Percentiles rank a stretch among this genome's conserved stretches.
Conservation (phyloP, 2,888 invertebrate species). For the Pinctada fucata region DNA sequence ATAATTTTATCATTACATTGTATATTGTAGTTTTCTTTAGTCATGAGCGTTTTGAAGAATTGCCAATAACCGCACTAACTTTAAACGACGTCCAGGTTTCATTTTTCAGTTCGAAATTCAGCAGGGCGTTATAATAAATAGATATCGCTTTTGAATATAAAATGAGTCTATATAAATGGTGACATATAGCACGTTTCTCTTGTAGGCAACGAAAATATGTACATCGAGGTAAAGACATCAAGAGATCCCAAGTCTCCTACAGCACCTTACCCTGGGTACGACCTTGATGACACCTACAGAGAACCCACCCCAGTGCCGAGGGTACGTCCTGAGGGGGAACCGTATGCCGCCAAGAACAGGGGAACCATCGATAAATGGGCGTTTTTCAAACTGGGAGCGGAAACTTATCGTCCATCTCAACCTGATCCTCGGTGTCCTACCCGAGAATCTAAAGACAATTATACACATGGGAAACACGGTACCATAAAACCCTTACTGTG, state of each 20-base stretch:
- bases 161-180: too few relatives aligned
- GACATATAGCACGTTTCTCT: too few relatives aligned
- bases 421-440: slow-evolving; percentile 61
- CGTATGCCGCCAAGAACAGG: slow-evolving; percentile 48
- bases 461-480: slow-evolving; percentile 57
- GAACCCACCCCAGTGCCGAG: slow-evolving; percentile 48
- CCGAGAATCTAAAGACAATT: slow-evolving; percentile 52
- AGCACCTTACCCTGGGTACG: slow-evolving; percentile 55
- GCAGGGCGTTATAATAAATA: too few relatives aligned
- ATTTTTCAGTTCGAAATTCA: too few relatives aligned
- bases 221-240: slow-evolving; percentile 19
- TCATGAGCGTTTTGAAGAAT: too few relatives aligned
- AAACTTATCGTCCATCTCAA: slow-evolving; percentile 41
- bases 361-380: slow-evolving; percentile 59
- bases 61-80: too few relatives aligned
- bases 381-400: slow-evolving; percentile 44
- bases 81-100: too few relatives aligned
- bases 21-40: too few relatives aligned
- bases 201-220: background rate
- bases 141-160: too few relatives aligned
- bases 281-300: slow-evolving; percentile 49
- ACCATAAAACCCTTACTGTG: slow-evolving; percentile 55
- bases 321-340: slow-evolving; percentile 57
- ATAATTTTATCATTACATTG: too few relatives aligned
- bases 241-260: slow-evolving; percentile 26